Evolutionary conservation across 2,797 vertebrate genomes (phyloP).

Genomic region (Gadopsis bispinosus): DNA sequence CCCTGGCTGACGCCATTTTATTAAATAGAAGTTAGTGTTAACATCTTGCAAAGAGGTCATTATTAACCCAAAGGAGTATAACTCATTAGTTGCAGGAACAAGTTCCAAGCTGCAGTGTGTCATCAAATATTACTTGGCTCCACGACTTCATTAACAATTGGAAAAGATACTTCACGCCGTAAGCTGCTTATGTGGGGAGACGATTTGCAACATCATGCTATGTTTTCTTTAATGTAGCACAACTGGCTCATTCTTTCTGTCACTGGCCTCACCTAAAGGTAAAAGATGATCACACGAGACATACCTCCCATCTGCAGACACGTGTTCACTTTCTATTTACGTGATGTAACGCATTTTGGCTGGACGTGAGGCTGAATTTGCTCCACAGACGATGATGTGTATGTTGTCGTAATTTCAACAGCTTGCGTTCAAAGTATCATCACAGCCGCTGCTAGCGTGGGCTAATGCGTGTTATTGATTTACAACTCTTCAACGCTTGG

Average conservation of each 20-base stretch:
- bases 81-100: slow-evolving; percentile 60
- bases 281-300: slow-evolving; percentile 7
- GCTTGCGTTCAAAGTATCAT: slow-evolving; percentile 47
- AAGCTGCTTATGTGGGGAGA: slow-evolving; percentile 17
- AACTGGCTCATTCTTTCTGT: background rate
- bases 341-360: slow-evolving; percentile 11
- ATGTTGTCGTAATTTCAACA: slow-evolving; percentile 41
- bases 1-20: slow-evolving; percentile 41
- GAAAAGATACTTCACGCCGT: slow-evolving; percentile 31
- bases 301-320: background rate
- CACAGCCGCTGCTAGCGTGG: slow-evolving; percentile 49
- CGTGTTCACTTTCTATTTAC: background rate
- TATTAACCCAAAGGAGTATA: slow-evolving; percentile 58
- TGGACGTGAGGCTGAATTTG: slow-evolving; percentile 10
- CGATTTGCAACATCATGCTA: background rate
- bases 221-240: slow-evolving; percentile 12
- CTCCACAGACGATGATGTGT: slow-evolving; percentile 25
- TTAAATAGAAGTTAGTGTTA: slow-evolving; percentile 59
- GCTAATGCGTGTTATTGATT: slow-evolving; percentile 68
- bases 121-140: slow-evolving; percentile 56
- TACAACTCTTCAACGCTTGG: slow-evolving; percentile 45
- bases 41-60: slow-evolving; percentile 49
- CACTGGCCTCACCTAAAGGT: background rate
- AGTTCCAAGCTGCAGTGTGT: slow-evolving; percentile 40
- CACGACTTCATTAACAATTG: slow-evolving; percentile 56